Conservation (phyloP, 53 echinoderm and acorn worm genomes). For the Echinometra lucunter region DNA sequence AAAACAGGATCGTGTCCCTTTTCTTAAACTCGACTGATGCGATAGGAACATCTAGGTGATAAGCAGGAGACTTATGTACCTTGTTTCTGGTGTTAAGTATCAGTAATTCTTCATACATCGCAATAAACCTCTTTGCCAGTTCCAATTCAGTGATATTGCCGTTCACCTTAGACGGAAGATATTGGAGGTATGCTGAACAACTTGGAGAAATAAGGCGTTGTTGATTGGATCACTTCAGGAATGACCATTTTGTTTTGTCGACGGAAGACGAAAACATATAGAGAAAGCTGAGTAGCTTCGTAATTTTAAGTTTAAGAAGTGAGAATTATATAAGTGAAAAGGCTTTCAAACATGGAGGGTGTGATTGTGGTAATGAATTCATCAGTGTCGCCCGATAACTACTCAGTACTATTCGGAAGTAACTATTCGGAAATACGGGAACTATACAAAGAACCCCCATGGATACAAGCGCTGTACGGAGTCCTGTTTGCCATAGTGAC, state of each 20-base stretch:
- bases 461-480: slow-evolving; percentile 81
- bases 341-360: neutral
- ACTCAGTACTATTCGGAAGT: neutral
- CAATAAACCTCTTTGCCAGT: neutral
- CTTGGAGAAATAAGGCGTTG: neutral
- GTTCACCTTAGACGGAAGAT: neutral
- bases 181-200: neutral
- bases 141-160: neutral
- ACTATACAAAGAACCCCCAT: slow-evolving; percentile 83
- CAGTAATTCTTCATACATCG: neutral
- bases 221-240: neutral
- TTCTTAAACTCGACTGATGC: too few relatives aligned
- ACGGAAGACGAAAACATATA: neutral
- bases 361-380: slow-evolving; percentile 10
- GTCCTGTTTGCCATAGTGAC: slow-evolving; percentile 83
- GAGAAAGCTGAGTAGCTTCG: neutral
- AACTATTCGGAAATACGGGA: slow-evolving; percentile 34
- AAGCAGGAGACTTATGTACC: too few relatives aligned
- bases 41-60: too few relatives aligned
- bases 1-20: too few relatives aligned
- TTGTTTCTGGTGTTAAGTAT: neutral
- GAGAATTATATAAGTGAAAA: neutral
- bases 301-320: neutral
- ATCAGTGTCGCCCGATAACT: neutral
- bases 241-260: neutral